A percentile compares a stretch with the other conserved stretches of the same genome.
Conservation (phyloP, 2,113 vertebrate genomes). For the Solea solea region DNA sequence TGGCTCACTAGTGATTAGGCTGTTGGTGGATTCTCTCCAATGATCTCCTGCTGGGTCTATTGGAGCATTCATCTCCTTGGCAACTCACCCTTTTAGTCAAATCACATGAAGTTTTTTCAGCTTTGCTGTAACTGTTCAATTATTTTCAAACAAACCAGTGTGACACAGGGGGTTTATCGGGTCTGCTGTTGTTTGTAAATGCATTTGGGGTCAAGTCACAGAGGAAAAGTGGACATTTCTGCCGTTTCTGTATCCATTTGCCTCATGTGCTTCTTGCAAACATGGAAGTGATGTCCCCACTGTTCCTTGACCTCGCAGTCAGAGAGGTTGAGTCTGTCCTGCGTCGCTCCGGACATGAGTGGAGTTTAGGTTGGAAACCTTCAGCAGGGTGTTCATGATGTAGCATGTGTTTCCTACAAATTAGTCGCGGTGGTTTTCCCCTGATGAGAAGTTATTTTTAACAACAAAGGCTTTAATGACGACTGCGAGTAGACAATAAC, state of each 20-base stretch:
- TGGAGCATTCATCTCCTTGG: conserved; percentile 70
- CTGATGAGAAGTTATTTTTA: conserved; percentile 71
- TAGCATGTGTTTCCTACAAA: conserved; percentile 69
- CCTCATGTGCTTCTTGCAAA: conserved; percentile 29
- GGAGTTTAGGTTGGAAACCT: conserved; percentile 43
- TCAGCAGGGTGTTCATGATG: conserved; percentile 32
- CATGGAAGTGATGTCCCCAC: conserved; percentile 61
- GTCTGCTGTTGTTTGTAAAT: conserved; percentile 8
- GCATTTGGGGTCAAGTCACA: background rate
- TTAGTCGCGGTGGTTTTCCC: conserved; percentile 58
- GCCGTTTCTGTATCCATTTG: background rate
- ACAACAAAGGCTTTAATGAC: conserved; percentile 68
- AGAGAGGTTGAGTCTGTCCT: conserved; percentile 30
- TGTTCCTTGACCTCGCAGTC: conserved; percentile 66
- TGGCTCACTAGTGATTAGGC: conserved; percentile 41
- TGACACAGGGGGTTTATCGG: background rate
- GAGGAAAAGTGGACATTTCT: conserved; percentile 5
- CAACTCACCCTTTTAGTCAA: conserved; percentile 57
- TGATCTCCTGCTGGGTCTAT: conserved; percentile 62
- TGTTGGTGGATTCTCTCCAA: conserved; percentile 33
- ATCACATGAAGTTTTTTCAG: conserved; percentile 43
- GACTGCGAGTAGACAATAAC: conserved; percentile 54
- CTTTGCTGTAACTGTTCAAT: conserved; percentile 33
- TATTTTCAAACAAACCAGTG: conserved; percentile 14
- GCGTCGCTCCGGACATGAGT: conserved; percentile 38